Percentiles rank a stretch among this genome's conserved stretches.
phyloP scores from a whole-genome alignment of 2,888 invertebrate species.

The Cantharis rustica region DNA sequence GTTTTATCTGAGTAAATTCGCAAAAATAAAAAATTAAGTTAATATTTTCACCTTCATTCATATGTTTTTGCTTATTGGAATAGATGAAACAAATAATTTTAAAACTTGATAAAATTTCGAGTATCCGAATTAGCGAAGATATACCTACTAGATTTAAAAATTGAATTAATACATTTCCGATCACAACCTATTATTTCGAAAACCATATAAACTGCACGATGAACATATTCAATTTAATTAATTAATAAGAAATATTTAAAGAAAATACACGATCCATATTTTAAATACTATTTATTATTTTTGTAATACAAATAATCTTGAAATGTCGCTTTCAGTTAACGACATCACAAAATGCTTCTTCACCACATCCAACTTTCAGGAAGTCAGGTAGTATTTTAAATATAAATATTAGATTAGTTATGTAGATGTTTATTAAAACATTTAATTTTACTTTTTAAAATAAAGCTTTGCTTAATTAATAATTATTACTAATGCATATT shows the following conservation, averaged over 20 bases:
- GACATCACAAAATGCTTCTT: background rate
- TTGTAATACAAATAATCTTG: background rate
- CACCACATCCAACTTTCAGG: background rate
- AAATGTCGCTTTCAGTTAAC: background rate
- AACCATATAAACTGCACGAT: too few relatives aligned
- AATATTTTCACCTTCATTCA: too few relatives aligned
- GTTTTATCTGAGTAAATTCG: too few relatives aligned
- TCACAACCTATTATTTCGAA: too few relatives aligned
- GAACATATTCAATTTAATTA: background rate
- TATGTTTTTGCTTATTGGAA: too few relatives aligned
- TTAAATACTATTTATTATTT: background rate
- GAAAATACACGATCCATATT: background rate
- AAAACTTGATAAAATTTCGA: too few relatives aligned
- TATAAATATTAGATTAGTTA: background rate
- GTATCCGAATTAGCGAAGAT: too few relatives aligned
- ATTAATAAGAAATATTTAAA: background rate
- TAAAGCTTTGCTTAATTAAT: background rate
- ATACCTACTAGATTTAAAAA: too few relatives aligned
- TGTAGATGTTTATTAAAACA: background rate
- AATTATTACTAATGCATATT: background rate
- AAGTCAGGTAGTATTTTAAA: background rate
- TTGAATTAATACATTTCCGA: too few relatives aligned
- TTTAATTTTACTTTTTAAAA: background rate
- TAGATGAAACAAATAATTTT: too few relatives aligned
- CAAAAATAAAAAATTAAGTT: too few relatives aligned